phyloP scores from a whole-genome alignment of 1,140 invertebrate genomes.

The Philotrypesis tridentata region DNA sequence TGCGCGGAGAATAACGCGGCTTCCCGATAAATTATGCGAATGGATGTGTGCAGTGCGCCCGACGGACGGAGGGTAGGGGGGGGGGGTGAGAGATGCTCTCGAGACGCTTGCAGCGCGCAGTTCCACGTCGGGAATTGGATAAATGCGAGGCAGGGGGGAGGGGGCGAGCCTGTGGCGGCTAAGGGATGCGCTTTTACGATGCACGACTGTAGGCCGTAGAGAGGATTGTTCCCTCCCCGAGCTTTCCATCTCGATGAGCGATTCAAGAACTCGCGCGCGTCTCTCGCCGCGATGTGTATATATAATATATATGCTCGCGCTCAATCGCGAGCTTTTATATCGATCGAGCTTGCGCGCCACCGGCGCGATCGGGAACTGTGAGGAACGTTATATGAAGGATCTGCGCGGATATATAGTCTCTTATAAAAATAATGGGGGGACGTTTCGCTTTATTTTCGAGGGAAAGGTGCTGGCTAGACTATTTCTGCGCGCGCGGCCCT shows the following conservation, averaged over 20 bases:
- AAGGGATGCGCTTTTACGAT: slow-evolving; percentile 11
- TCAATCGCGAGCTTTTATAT: background rate
- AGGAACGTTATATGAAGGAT: background rate
- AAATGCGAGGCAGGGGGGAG: background rate
- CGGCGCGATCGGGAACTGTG: too few species aligned
- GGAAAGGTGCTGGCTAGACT: background rate
- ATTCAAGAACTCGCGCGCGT: background rate
- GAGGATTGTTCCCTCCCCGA: background rate
- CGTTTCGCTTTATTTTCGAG: background rate
- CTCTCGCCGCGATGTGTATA: too few species aligned
- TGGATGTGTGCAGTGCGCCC: background rate
- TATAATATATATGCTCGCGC: too few species aligned
- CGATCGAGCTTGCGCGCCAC: too few species aligned
- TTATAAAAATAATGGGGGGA: background rate
- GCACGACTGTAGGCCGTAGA: background rate
- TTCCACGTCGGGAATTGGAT: slow-evolving; percentile 6
- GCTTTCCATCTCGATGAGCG: too few species aligned
- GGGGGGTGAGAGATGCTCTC: background rate
- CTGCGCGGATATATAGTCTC: background rate
- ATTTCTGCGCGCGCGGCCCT: too few species aligned
- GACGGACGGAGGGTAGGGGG: background rate
- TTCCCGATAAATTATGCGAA: slow-evolving; percentile 10
- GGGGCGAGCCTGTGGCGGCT: too few species aligned
- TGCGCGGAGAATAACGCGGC: background rate
- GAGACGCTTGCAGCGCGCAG: background rate